Evolutionary conservation across 2,797 vertebrate species (phyloP).

Genomic region (Rhynchonycteris naso): DNA sequence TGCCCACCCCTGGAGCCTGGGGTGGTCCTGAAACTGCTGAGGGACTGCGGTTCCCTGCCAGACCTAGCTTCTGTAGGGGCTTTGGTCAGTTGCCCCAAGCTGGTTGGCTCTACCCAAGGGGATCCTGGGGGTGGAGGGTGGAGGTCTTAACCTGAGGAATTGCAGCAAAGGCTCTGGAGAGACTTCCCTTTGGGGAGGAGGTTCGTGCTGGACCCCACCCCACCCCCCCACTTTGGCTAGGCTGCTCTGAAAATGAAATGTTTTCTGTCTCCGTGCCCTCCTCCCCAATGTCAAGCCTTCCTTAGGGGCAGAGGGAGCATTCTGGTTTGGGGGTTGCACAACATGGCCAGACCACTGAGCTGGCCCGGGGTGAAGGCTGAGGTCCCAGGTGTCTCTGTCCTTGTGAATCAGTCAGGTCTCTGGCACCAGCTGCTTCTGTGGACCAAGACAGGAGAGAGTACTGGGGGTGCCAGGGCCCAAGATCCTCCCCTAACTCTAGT

Average conservation of each 20-base stretch:
- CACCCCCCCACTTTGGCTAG: not conserved
- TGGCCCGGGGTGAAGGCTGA: not conserved
- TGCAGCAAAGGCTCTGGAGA: not conserved
- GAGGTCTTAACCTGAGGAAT: not conserved
- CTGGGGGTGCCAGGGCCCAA: rapidly evolving
- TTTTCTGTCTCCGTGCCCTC: not conserved
- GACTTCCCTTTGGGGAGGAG: not conserved
- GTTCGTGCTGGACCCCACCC: not conserved
- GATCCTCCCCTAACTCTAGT: rapidly evolving
- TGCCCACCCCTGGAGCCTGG: not conserved
- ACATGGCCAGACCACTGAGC: rapidly evolving
- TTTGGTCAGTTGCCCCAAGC: not conserved
- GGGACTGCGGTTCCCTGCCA: not conserved
- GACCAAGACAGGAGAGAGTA: not conserved
- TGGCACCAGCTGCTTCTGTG: not conserved
- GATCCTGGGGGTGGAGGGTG: no score
- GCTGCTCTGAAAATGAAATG: no score
- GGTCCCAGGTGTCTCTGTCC: not conserved
- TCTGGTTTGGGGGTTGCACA: not conserved
- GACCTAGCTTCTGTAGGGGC: not conserved
- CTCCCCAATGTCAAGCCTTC: not conserved
- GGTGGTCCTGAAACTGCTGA: not conserved
- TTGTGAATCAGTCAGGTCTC: not conserved
- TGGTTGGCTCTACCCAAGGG: not conserved
- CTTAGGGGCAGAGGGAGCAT: no score